A percentile compares a stretch with the other conserved stretches of the same genome.
Conservation (phyloP, 2,888 invertebrate genomes). For the Acleris sparsana region DNA sequence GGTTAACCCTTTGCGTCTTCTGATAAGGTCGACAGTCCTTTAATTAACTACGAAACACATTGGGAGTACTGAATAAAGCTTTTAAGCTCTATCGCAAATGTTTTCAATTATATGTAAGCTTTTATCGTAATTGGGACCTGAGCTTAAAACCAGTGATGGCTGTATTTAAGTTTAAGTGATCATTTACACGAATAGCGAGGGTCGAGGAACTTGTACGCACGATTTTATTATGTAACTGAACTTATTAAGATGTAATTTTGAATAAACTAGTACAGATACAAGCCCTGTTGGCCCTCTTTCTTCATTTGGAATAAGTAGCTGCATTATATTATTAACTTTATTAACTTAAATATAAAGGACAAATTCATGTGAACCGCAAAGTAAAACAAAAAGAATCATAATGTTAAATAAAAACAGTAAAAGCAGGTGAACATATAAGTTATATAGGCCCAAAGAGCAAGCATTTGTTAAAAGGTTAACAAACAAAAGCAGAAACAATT, state of each 20-base stretch:
- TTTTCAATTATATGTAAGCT: constrained; percentile 55
- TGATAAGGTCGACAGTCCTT: constrained; percentile 42
- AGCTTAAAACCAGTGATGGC: constrained; percentile 45
- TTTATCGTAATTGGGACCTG: constrained; percentile 56
- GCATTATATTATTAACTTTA: too few species aligned
- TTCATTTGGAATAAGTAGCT: too few species aligned
- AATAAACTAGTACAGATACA: too few species aligned
- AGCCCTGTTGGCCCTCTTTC: too few species aligned
- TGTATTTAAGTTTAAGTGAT: constrained; percentile 48
- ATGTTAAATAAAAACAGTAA: too few species aligned
- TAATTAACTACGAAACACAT: constrained; percentile 37
- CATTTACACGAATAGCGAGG: constrained; percentile 32
- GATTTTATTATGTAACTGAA: constrained; percentile 5
- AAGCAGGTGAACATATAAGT: too few species aligned
- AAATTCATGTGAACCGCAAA: too few species aligned
- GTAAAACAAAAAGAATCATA: too few species aligned
- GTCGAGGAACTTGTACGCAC: constrained; percentile 12
- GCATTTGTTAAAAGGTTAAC: neutral
- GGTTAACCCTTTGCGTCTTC: constrained; percentile 38
- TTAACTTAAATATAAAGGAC: too few species aligned
- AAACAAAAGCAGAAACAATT: constrained; percentile 14
- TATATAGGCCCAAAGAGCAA: too few species aligned
- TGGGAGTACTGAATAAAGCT: constrained; percentile 49
- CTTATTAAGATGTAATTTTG: too few species aligned
- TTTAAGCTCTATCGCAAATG: constrained; percentile 53